These are phyloP conservation scores for Ectropis grisescens DNA, from an alignment of 1,140 invertebrate species.

Conservation along the genomic window DNA sequence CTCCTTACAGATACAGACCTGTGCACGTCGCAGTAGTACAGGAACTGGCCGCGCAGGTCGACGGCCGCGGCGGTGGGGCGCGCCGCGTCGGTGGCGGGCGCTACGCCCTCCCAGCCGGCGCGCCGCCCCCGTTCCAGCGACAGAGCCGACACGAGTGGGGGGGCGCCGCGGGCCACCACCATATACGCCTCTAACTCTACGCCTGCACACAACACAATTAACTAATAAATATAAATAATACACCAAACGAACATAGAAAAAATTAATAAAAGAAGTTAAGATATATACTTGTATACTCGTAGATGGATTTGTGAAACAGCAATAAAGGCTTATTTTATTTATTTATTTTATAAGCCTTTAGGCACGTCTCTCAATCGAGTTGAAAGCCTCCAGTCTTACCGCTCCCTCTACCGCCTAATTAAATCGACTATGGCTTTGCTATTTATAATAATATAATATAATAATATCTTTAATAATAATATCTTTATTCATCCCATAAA, in stretches of 20 bases:
- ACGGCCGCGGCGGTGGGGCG: conserved; percentile 76
- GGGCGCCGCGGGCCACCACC: conserved; percentile 38
- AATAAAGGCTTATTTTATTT: too few relatives aligned
- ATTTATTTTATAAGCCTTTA: too few relatives aligned
- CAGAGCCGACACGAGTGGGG: conserved; percentile 32
- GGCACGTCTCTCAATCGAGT: too few relatives aligned
- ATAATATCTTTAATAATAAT: too few relatives aligned
- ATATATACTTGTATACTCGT: too few relatives aligned
- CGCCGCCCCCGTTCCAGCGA: conserved; percentile 12
- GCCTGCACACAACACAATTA: conserved; percentile 14
- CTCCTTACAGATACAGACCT: too few relatives aligned
- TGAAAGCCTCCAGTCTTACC: too few relatives aligned
- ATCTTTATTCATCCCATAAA: too few relatives aligned
- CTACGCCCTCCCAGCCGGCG: conserved; percentile 67
- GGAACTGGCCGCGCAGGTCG: conserved; percentile 73
- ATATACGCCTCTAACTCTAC: conserved; percentile 34
- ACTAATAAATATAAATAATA: conserved; percentile 9
- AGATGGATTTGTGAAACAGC: too few relatives aligned
- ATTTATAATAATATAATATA: too few relatives aligned
- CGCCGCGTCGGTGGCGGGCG: conserved; percentile 75
- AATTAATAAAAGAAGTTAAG: not conserved
- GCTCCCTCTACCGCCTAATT: too few relatives aligned
- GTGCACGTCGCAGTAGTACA: conserved; percentile 80
- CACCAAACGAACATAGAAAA: not conserved
- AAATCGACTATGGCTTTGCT: too few relatives aligned